Evolutionary conservation across 2,888 invertebrate species (phyloP), one percentile per base, ranked within the genome.

Genomic region (Amblyjoppa proteus): DNA sequence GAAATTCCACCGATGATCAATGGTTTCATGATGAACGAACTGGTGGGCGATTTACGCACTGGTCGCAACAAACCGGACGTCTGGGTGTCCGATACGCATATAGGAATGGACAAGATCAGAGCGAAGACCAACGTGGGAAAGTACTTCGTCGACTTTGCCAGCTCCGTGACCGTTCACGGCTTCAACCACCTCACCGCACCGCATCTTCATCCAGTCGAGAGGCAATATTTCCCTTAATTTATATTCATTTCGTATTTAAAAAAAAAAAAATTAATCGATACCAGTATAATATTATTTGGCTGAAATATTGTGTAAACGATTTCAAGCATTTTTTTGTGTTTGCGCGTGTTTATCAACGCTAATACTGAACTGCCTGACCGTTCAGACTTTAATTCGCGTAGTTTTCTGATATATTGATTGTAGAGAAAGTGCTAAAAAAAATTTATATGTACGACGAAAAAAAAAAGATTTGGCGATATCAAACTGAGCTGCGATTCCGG

Each of bases 181-280:
- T 68, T 92, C 0, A 92, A 92, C 70, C 92, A 92, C 41, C 70
- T 92, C 66, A 88, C 87, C 1, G 90, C 92, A 0, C 91, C 91
- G 0, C 87, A 88, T 66, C 88, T 92, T 82, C 92, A 92, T 75
- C 82, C 87, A 0, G 1, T 88, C n/a, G 92, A 92, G 69, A 90
- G 81, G 92, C 89, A 83, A 83, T 16, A 58, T 49, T 71, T 28
- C n/a, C 66, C 13, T 51, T 68, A 20, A 13, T 41, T 49, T 51
- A 11, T 1, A 28, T 20, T 45, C 56, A 16, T 4, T 6, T 68
- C 61, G 25, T 20, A n/a, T 45, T 13, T n/a, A n/a, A n/a, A 49
- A 20, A 20, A 20, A 20, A 20, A 20, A 56, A 49, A 58, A 13
- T 51, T 13, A 69, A 34, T 81, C 2, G 3, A 70, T 56, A 31